Conservation (phyloP, 2,113 vertebrate species). For the Mohoua ochrocephala region DNA sequence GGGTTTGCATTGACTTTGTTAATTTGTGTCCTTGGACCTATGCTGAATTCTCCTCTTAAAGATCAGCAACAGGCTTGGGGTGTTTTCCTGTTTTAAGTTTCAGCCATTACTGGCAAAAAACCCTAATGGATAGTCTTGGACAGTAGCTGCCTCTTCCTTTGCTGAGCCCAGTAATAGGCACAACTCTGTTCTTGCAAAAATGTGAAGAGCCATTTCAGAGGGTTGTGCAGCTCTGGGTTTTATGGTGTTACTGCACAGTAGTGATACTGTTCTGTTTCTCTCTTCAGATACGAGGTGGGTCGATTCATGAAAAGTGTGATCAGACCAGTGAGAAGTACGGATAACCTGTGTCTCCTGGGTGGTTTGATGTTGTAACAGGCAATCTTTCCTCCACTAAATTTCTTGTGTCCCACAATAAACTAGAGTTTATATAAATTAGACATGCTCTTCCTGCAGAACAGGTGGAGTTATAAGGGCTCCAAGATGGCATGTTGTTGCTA, state of each 20-base stretch:
- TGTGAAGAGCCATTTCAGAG: background rate
- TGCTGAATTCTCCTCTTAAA: background rate
- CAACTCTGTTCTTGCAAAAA: background rate
- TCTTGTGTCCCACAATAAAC: background rate
- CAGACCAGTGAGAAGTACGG: background rate
- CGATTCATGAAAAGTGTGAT: background rate
- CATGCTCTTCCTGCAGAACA: background rate
- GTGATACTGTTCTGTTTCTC: background rate
- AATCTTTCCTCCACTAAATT: background rate
- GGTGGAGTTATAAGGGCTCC: background rate
- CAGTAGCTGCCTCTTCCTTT: background rate
- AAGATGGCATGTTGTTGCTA: background rate
- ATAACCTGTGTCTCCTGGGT: accelerated
- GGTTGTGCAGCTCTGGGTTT: background rate
- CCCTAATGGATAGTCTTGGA: background rate
- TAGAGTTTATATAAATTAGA: background rate
- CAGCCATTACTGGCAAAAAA: background rate
- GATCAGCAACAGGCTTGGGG: background rate
- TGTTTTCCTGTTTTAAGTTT: background rate
- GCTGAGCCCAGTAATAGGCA: background rate
- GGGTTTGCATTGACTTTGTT: background rate
- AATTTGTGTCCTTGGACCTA: background rate
- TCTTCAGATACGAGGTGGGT: accelerated
- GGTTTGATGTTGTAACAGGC: background rate
- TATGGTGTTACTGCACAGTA: background rate